Base-by-base conservation (phyloP, 2,888 invertebrate genomes). In the Ephialtes manifestator region DNA sequence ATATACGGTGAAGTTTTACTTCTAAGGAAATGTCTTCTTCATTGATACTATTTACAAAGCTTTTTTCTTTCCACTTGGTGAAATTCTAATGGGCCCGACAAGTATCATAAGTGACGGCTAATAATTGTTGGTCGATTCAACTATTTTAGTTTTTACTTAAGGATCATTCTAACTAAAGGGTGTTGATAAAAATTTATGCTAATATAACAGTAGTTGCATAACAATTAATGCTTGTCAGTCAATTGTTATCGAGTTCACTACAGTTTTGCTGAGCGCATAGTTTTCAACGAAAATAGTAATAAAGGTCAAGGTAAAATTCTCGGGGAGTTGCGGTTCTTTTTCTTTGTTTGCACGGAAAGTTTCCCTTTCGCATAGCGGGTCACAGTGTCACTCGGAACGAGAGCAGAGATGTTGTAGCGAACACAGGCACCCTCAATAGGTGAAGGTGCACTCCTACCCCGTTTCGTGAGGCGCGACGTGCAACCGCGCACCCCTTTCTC, bases 381-480 rank as follows among this genome's bases (percentile, higher is more conserved):
- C 81, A 84, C 84, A 81, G 78, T 81, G 84, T 78, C 81, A 84
- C 81, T 81, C 74, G 74, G 70, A 55, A 78, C 60, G 81, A 74
- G 81, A 81, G 77, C 68, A 68, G 63, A 74, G 72, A 80, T 71
- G 80, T 58, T 79, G 78, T 18, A 65, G 80, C 48, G 60, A 55
- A 67, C 80, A 24, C 53, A 81, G 51, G 71, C 77, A 84, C 77
- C 84, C 74, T 72, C 71, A 81, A 84, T 81, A 85, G 84, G 87
- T 84, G 85, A 88, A 88, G 86, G 90, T 87, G 65, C 43, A 46
- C 71, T 70, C 68, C 71, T 39, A 8, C 48, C 71, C 53, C 71
- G 68, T 39, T 48, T 48, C 24, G 58, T 63, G 81, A 76, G 55
- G 55, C 65, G 63, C 75, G 28, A 55, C 53, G 60, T 72, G 55